phyloP scores from a whole-genome alignment of 2,797 vertebrate genomes.

The Todus mexicanus region DNA sequence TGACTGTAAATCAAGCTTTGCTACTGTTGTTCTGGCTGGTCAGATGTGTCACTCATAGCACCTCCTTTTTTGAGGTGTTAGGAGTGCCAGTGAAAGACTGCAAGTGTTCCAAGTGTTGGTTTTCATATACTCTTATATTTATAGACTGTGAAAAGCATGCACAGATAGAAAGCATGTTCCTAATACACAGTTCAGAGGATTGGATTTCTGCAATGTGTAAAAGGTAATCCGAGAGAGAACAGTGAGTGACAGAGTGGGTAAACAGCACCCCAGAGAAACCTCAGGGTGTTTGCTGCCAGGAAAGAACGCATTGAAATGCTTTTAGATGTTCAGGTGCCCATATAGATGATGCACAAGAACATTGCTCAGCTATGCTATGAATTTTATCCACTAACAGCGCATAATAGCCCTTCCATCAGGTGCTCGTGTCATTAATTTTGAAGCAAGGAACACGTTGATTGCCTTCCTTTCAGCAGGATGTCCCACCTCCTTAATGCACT shows the following conservation, averaged over 20 bases:
- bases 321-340: background rate
- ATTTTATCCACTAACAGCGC: background rate
- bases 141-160: conserved; percentile 56
- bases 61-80: background rate
- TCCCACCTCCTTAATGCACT: background rate
- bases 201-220: conserved; percentile 53
- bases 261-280: background rate
- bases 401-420: background rate
- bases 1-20: background rate
- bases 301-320: background rate
- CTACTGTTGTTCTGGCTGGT: background rate
- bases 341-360: background rate
- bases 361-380: background rate
- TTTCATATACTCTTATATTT: conserved; percentile 60
- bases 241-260: conserved; percentile 23
- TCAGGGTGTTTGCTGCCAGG: background rate
- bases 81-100: background rate
- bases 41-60: background rate
- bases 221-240: conserved; percentile 16
- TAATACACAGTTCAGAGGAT: conserved; percentile 25
- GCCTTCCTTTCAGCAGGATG: background rate
- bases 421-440: background rate
- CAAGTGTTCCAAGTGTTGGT: conserved; percentile 23
- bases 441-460: background rate
- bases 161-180: conserved; percentile 41